Percentiles rank a stretch among this genome's conserved stretches.
These are phyloP conservation scores for Pseudachorutes palmiensis DNA, from an alignment of 1,140 invertebrate species.

Conservation along the genomic window DNA sequence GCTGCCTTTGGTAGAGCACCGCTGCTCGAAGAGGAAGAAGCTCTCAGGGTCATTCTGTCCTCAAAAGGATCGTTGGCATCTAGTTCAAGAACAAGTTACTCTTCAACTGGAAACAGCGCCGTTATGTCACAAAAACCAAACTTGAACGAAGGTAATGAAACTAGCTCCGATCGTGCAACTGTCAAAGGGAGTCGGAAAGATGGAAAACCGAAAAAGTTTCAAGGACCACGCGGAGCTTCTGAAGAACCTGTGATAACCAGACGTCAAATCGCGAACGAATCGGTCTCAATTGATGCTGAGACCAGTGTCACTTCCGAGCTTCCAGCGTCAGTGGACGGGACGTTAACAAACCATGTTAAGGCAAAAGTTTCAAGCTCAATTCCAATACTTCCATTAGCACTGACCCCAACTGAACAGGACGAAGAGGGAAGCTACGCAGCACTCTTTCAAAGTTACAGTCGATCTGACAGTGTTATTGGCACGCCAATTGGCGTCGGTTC, in stretches of 20 bases:
- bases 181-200: too few species aligned
- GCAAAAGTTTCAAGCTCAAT: too few species aligned
- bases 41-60: slow-evolving; percentile 38
- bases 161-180: neutral
- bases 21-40: slow-evolving; percentile 41
- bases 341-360: too few species aligned
- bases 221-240: too few species aligned
- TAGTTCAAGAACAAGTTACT: neutral
- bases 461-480: slow-evolving; percentile 8
- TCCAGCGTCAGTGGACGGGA: too few species aligned
- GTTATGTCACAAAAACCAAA: neutral
- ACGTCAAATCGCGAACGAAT: too few species aligned
- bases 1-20: slow-evolving; percentile 16
- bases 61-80: slow-evolving; percentile 2
- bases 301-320: too few species aligned
- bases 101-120: slow-evolving; percentile 14
- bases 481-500: slow-evolving; percentile 15
- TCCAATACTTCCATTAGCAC: neutral
- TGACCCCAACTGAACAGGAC: neutral
- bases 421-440: slow-evolving; percentile 25
- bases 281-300: too few species aligned
- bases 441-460: slow-evolving; percentile 22
- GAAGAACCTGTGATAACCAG: too few species aligned
- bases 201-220: too few species aligned
- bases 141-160: too few species aligned